Base-by-base conservation (phyloP, 2,113 vertebrate genomes). In the Colistium nudipinnis region DNA sequence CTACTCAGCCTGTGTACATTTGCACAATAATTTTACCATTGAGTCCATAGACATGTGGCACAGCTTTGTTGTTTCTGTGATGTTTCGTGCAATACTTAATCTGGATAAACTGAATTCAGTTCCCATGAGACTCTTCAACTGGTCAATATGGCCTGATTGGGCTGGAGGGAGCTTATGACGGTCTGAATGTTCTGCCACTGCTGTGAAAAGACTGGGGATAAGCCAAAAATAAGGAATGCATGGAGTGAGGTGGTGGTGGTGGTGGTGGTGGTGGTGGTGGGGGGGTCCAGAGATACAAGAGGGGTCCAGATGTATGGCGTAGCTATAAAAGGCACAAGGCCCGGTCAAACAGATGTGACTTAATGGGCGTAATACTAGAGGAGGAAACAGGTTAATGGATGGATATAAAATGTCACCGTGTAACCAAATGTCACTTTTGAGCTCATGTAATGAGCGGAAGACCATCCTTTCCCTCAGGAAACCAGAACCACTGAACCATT, bases 291-390 rank as follows among this genome's bases (percentile, higher is more conserved):
- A 70, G 66, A 70, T 54, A 65, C 45, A 19, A 65, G 35, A 54
- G 43, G 48, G 71, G 76, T 80, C 83, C 85, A 90, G 78, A 88
- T 91, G 82, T 62, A 76, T 74, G 69, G 48, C 74, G 44, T 1
- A 0, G 56, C 83, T 67, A 19, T 78, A 65, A 78, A 80, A 83
- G 51, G 41, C 48, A 53, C 3, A 1, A 70, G 69, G 64, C 30
- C 69, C 47, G 66, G 65, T 51, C 70, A 57, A 86, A 81, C 90
- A 91, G 87, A 90, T 91, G 89, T 86, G 78, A 49, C 72, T 71
- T 85, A 89, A 84, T 75, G 83, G 88, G 81, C 6, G 25, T 81
- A 76, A 74, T 73, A 83, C 55, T 33, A 82, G 68, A 83, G 65
- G 74, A 91, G 82, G 89, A 88, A 88, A 82, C 45, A 1, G 66